Evolutionary conservation across 92 coral and sea anemone species (phyloP), one percentile per base, ranked within the genome.

Genomic region (Actinernus sp.): DNA sequence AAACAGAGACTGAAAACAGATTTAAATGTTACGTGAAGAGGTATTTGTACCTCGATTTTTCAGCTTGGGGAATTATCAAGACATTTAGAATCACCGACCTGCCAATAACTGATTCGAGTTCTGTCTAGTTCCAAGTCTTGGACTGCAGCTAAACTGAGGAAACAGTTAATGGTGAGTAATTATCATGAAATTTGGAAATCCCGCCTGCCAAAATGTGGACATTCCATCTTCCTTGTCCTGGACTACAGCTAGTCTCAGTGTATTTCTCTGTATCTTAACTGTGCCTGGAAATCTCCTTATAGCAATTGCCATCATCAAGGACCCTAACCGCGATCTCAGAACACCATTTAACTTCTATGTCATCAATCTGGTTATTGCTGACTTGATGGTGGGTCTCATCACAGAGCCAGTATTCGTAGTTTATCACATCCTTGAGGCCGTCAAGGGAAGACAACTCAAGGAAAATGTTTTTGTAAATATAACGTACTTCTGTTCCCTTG

Each of bases 281-380:
- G 78, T 83, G 6, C 90, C 94, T 1, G 88, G 86, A 3, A 88
- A 88, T 27, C 22, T 68, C 1, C 82, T 88, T 0, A 85, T 80
- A 13, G 65, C 77, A 22, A 18, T 77, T 4, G 90, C 87, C 3
- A 73, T 83, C 55, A 62, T 83, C 39, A 66, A 67, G 29, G 87
- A 88, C 64, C 94, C 90, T 3, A 55, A 55, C 58, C 76, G 43
- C 28, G 66, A 88, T 10, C 83, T 88, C 18, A 26, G 87, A 27
- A 64, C 94, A 2, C 76, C 83, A 9, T 88, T 88, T 49, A 88
- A 88, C 79, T 82, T 46, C 41, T 84, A 77, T 28, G 80, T 85
- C 16, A 79, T 88, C 65, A 76, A 83, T 63, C 36, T 82, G 25
- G 90, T 79, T 1, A 29, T 57, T 7, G 68, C 94, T 17, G 90